Percentiles rank a stretch among this genome's conserved stretches.
These are phyloP conservation scores for Podarcis muralis DNA, from an alignment of 2,113 vertebrate species.

Conservation along the genomic window DNA sequence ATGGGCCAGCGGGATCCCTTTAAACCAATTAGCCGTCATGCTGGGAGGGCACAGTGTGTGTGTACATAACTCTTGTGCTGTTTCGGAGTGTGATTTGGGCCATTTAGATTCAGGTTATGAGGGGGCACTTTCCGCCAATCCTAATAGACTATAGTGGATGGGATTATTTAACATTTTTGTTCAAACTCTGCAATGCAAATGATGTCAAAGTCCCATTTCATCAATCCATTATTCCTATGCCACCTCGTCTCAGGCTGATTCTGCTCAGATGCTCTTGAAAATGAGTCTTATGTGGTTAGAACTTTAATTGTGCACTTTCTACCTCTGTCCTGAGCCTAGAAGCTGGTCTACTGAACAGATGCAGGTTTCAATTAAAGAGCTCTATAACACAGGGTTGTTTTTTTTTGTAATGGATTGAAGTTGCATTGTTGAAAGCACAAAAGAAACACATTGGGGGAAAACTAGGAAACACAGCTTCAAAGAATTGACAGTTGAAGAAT, in stretches of 20 bases:
- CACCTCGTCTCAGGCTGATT: background rate
- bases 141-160: background rate
- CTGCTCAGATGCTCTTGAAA: slow-evolving; percentile 2
- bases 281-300: background rate
- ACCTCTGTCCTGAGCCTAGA: background rate
- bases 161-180: background rate
- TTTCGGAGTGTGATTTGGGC: background rate
- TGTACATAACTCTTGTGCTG: background rate
- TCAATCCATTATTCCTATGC: background rate
- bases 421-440: background rate
- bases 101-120: background rate
- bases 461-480: background rate
- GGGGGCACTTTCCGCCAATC: background rate
- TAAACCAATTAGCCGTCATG: slow-evolving; percentile 23
- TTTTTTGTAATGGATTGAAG: background rate
- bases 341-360: background rate
- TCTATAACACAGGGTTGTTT: background rate
- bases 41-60: background rate
- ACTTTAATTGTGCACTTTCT: background rate
- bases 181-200: background rate
- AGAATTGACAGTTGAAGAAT: slow-evolving; percentile 9
- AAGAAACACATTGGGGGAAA: background rate
- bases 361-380: background rate
- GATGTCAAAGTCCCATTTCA: background rate
- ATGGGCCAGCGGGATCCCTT: slow-evolving; percentile 26